Conservation (phyloP, 2,888 invertebrate species). For the Galerucella pusilla region DNA sequence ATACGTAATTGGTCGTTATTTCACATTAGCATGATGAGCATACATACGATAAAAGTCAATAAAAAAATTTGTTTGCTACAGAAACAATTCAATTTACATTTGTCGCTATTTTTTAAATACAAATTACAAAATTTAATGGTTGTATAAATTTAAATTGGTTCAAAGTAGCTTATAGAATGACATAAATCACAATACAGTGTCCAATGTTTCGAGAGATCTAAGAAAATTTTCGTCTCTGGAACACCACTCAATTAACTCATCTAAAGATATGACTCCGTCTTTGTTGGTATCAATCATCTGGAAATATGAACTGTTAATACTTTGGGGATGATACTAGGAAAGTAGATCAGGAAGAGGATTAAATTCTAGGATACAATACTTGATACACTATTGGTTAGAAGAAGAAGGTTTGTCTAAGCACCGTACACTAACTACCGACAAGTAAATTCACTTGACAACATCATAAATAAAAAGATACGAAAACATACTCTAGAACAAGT, state of each 20-base stretch:
- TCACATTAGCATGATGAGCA: background rate
- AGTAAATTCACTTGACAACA: no score
- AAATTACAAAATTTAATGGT: constrained; percentile 10
- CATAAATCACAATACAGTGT: constrained; percentile 78
- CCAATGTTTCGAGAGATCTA: constrained; percentile 76
- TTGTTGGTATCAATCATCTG: constrained; percentile 85
- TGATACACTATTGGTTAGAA: no score
- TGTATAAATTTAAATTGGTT: constrained; percentile 19
- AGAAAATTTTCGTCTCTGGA: constrained; percentile 77
- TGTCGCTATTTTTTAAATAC: background rate
- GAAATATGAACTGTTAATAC: constrained; percentile 40
- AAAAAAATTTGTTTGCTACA: background rate
- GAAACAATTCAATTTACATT: background rate
- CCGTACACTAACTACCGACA: no score
- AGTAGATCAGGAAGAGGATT: no score
- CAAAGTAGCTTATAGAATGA: constrained; percentile 10
- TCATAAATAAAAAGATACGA: no score
- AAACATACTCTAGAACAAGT: no score
- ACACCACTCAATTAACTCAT: constrained; percentile 84
- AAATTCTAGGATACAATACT: no score
- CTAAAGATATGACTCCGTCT: constrained; percentile 83
- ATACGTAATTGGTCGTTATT: background rate
- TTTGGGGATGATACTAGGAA: no score
- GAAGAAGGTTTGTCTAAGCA: no score
- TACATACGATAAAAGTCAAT: background rate